Conservation (phyloP, 2,113 vertebrate genomes). For the Clinocottus analis region DNA sequence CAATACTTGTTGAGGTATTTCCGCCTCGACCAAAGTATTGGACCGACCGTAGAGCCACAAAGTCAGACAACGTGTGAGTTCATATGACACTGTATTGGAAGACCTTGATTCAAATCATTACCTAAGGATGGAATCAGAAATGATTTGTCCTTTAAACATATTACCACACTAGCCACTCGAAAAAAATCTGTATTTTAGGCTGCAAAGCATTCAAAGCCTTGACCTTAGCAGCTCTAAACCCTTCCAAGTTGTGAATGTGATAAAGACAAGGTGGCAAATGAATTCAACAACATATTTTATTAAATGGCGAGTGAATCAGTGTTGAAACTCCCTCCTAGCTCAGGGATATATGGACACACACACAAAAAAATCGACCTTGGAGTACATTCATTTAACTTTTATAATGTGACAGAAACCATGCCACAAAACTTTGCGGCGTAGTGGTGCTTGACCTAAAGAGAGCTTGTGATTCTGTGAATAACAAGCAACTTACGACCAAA, state of each 20-base stretch:
- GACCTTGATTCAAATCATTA: constrained; percentile 26
- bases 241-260: background rate
- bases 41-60: background rate
- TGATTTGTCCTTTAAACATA: constrained; percentile 31
- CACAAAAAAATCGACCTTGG: background rate
- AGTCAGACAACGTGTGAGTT: background rate
- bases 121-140: constrained; percentile 6
- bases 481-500: background rate
- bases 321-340: background rate
- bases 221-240: constrained; percentile 37
- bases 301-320: background rate
- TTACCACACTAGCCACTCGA: constrained; percentile 24
- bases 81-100: background rate
- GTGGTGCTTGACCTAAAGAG: background rate
- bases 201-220: constrained; percentile 37
- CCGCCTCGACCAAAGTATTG: too few species aligned
- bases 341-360: background rate
- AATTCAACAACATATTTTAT: background rate
- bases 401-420: background rate
- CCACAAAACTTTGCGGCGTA: background rate
- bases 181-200: constrained; percentile 31
- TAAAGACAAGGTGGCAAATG: background rate
- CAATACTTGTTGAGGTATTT: too few species aligned
- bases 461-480: background rate
- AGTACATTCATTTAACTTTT: background rate